phyloP scores from a whole-genome alignment of 2,797 vertebrate genomes.

The Hafferia zeledoni region DNA sequence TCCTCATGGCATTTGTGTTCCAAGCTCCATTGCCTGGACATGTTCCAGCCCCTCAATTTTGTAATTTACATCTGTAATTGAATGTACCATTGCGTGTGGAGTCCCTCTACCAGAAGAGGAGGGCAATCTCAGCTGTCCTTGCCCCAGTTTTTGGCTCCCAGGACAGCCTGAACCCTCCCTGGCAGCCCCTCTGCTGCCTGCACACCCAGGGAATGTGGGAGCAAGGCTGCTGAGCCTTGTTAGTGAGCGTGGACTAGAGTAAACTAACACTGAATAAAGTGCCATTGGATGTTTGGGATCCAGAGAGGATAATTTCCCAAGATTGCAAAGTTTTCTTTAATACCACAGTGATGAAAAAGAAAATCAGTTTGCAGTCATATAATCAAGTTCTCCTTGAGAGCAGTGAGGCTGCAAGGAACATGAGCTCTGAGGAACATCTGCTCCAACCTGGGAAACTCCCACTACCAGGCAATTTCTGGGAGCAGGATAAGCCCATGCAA shows the following conservation, averaged over 20 bases:
- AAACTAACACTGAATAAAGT: not conserved
- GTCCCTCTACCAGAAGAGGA: not conserved
- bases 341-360: not conserved
- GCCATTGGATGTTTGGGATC: rapidly evolving
- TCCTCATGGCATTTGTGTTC: not conserved
- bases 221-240: not conserved
- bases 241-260: too few species aligned
- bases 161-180: not conserved
- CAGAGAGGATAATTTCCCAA: not conserved
- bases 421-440: not conserved
- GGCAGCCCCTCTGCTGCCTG: not conserved
- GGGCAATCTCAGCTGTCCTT: not conserved
- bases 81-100: rapidly evolving
- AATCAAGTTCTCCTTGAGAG: not conserved
- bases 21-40: not conserved
- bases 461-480: not conserved
- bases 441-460: not conserved
- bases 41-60: not conserved
- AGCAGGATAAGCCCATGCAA: not conserved
- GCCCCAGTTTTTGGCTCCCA: not conserved
- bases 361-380: not conserved
- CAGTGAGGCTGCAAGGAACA: not conserved
- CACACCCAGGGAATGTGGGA: not conserved
- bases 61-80: rapidly evolving
- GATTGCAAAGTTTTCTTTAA: not conserved